Evolutionary conservation across 2,888 invertebrate species (phyloP), one percentile per base, ranked within the genome.

Genomic region (Ophioninae sp.): DNA sequence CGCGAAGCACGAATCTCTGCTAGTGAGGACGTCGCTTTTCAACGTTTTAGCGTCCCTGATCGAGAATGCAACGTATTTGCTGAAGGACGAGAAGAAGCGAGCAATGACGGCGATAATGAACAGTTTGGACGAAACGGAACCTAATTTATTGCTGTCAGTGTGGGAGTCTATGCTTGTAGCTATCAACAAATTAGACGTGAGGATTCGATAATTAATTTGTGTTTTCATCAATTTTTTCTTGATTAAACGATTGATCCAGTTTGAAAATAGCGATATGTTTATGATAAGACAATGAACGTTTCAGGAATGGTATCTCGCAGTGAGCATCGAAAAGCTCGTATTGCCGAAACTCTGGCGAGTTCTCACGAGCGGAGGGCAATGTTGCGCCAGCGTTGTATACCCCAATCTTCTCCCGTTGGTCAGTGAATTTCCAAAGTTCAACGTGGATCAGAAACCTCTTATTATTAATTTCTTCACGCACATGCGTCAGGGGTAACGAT

Each of bases 331-430:
- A 84, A 97, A 97, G 90, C 93, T 96, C 2, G 94, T 98, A 56
- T 92, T 96, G 81, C 96, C 96, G 0, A 96, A 96, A 92, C 90
- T 97, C n/a, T 95, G 95, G 92, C 93, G 94, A 69, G 93, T 96
- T 61, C 91, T 97, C 62, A 94, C 94, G 85, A 94, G 94, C 89
- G 97, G 96, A 72, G 97, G 97, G 0, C 95, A 96, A 93, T 97
- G 97, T 39, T 96, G 96, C 92, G 97, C 97, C 8, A 93, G 94
- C 74, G 94, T 95, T 7, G 94, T 98, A 87, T 96, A 95, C 82
- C 96, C 96, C 23, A 95, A 96, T 92, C 92, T 98, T 79, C 93
- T 97, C 78, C 97, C 97, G 10, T 94, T 98, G 83, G 90, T 98
- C 69, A 96, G 96, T 5, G 94, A 95, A 88, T 93, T 97, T 87